phyloP scores from a whole-genome alignment of 2,888 invertebrate genomes.

The Cephus rjabovi region DNA sequence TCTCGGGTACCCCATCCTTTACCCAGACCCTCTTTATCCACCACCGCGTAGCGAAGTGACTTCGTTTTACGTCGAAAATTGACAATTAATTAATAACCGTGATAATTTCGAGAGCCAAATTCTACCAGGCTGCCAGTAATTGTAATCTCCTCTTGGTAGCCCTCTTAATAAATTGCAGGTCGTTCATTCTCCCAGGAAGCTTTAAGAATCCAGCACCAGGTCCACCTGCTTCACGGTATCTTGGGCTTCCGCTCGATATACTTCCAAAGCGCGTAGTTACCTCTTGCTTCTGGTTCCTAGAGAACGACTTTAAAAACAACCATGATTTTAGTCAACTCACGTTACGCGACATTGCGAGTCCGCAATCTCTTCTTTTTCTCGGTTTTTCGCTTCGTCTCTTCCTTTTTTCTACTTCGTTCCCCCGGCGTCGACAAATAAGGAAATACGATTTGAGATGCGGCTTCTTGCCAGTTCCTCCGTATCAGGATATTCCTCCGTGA shows the following conservation, averaged over 20 bases:
- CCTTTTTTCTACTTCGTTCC: constrained; percentile 1
- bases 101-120: not conserved
- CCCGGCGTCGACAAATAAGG: not conserved
- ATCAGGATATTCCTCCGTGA: too few species aligned
- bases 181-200: not conserved
- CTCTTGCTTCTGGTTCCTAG: too few species aligned
- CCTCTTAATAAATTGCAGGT: not conserved
- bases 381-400: constrained; percentile 19
- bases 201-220: too few species aligned
- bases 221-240: too few species aligned
- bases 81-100: constrained; percentile 5
- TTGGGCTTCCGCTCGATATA: too few species aligned
- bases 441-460: too few species aligned
- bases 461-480: too few species aligned
- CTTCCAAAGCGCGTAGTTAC: too few species aligned
- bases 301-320: too few species aligned
- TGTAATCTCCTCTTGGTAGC: not conserved
- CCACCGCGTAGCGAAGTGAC: constrained; percentile 26
- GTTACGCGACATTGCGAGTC: too few species aligned
- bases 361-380: constrained; percentile 1
- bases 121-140: not conserved
- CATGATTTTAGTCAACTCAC: too few species aligned
- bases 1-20: constrained; percentile 18
- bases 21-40: constrained; percentile 22
- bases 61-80: constrained; percentile 3